A percentile compares a stretch with the other conserved stretches of the same genome.
These are phyloP conservation scores for Meiosimyza decipiens DNA, from an alignment of 2,888 invertebrate genomes.

Conservation along the genomic window DNA sequence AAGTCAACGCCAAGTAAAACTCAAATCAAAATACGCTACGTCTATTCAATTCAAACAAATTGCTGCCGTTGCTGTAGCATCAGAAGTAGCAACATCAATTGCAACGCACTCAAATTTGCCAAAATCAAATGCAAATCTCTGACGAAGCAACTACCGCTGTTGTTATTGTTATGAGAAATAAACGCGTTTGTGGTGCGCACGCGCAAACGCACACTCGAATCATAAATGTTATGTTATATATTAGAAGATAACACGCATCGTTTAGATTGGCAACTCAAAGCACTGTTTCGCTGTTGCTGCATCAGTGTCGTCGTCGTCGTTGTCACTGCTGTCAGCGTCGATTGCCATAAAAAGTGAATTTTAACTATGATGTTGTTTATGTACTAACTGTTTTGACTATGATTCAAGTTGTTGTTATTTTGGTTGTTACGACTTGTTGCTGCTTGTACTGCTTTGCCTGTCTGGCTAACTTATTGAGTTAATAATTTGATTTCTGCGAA, in stretches of 20 bases:
- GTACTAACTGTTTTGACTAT: constrained; percentile 24
- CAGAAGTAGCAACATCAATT: constrained; percentile 7
- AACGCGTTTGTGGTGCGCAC: constrained; percentile 23
- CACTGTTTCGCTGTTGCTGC: not conserved
- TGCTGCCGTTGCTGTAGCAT: constrained; percentile 25
- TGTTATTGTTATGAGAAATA: constrained; percentile 35
- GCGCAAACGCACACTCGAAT: constrained; percentile 41
- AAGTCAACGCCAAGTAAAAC: constrained; percentile 13
- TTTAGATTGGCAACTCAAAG: not conserved
- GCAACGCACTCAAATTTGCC: constrained; percentile 40
- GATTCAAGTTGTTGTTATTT: not conserved
- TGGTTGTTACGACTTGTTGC: constrained; percentile 22
- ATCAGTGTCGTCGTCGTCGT: not conserved
- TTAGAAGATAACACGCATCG: constrained; percentile 50
- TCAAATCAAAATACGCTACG: constrained; percentile 36
- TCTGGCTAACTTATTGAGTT: not conserved
- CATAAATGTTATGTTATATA: constrained; percentile 58
- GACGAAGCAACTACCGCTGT: not conserved
- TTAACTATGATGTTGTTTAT: constrained; percentile 38
- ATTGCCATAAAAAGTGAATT: constrained; percentile 40
- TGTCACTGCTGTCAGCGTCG: not conserved
- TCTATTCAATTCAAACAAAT: constrained; percentile 36
- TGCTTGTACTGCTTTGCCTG: too few relatives aligned
- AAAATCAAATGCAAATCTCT: constrained; percentile 46
- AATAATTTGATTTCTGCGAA: constrained; percentile 8